Base-by-base conservation (phyloP, 2,113 vertebrate genomes). In the Anolis carolinensis region DNA sequence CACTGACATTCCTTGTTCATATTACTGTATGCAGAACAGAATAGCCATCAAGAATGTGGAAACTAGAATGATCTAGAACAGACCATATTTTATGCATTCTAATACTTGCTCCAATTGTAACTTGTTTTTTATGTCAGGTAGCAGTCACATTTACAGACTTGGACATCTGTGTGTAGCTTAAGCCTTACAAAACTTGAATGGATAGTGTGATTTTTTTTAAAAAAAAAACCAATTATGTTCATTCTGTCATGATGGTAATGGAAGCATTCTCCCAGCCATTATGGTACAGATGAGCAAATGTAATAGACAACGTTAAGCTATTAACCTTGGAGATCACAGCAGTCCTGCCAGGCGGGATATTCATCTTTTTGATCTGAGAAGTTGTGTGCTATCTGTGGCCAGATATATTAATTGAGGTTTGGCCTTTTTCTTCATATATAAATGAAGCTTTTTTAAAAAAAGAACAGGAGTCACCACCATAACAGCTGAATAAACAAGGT, bases 351-450 rank as follows among this genome's bases (percentile, higher is more conserved):
- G 65, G 5, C 50, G 39, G 34, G 52, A 7, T n/a, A 62, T 73
- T 52, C 27, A 30, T 30, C 25, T 48, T 6, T 3, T 62, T 83
- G 23, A 4, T 36, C 18, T 70, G 63, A 52, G 16, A 63, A 44
- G 7, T 27, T 21, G 5, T 71, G 27, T 36, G 48, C 68, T 25
- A 48, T 68, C 13, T 34, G 23, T 78, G 65, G 65, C 65, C 75
- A 85, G 52, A 36, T 52, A 85, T 21, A 5, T 52, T n/a, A 67
- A 70, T 50, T 8, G 13, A 34, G 27, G 21, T 27, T 68, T 52
- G 65, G 44, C 80, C 80, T 78, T 25, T 34, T n/a, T 68, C 77
- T 50, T 72, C 32, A 82, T 59, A 59, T 36, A 82, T 34, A 85
- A 44, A 65, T 36, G 34, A 23, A 63, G 71, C 30, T 39, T 48